Percentiles rank a stretch among this genome's conserved stretches.
phyloP scores from a whole-genome alignment of 2,113 vertebrate genomes.

The Silurus glanis region DNA sequence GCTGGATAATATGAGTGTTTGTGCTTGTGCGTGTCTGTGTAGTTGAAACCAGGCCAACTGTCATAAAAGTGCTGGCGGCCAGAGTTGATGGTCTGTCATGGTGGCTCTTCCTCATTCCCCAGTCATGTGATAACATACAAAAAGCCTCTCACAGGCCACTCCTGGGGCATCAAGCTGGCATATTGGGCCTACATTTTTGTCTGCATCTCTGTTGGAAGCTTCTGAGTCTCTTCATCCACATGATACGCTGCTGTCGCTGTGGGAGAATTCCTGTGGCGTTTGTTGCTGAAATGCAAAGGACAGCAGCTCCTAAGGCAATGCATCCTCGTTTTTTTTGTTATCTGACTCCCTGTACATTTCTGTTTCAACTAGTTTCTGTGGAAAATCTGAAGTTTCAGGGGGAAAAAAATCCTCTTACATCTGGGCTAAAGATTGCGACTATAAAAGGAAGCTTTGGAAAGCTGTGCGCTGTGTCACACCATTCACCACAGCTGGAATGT shows the following conservation, averaged over 20 bases:
- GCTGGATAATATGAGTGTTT: constrained; percentile 51
- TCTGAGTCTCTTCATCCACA: constrained; percentile 26
- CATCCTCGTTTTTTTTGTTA: neutral
- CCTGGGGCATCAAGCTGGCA: constrained; percentile 32
- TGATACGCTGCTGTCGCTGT: constrained; percentile 32
- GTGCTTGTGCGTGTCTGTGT: constrained; percentile 41
- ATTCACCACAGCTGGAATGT: constrained; percentile 11
- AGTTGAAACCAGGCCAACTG: constrained; percentile 72
- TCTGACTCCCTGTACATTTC: constrained; percentile 21
- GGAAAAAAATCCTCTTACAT: neutral
- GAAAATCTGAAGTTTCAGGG: constrained; percentile 5
- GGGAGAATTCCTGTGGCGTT: constrained; percentile 38
- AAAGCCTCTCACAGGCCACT: constrained; percentile 45
- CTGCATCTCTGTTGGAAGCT: constrained; percentile 29
- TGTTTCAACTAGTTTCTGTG: neutral
- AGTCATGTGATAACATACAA: constrained; percentile 47
- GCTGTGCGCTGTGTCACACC: constrained; percentile 18
- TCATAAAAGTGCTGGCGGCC: constrained; percentile 68
- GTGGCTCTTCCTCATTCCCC: constrained; percentile 56
- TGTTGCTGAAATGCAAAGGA: constrained; percentile 51
- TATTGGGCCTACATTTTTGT: constrained; percentile 31
- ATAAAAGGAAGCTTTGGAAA: constrained; percentile 23
- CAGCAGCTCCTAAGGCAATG: constrained; percentile 17
- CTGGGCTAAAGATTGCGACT: neutral
- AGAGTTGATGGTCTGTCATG: constrained; percentile 67